Percentiles rank a stretch among this genome's conserved stretches.
Evolutionary conservation across 2,113 vertebrate species (phyloP).

Genomic region (Meriones unguiculatus): DNA sequence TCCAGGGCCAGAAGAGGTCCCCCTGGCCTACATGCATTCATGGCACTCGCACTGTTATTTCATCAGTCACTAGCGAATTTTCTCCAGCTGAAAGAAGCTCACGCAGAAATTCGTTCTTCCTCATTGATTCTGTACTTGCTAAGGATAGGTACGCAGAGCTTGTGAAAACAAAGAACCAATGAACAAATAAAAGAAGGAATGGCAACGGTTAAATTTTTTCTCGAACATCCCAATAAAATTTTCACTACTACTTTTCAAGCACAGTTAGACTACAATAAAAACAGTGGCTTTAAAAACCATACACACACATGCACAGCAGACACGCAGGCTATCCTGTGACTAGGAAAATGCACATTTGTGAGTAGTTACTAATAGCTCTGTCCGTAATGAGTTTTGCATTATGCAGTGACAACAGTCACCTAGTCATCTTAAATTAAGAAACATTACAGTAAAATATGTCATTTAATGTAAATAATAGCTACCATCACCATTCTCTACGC

Average conservation of each 20-base stretch:
- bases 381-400: constrained; percentile 20
- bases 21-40: neutral
- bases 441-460: constrained; percentile 29
- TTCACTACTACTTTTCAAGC: constrained; percentile 12
- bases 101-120: neutral
- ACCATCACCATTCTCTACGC: constrained; percentile 46
- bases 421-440: constrained; percentile 62
- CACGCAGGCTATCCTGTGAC: neutral
- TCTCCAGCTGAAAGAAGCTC: neutral
- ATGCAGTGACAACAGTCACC: constrained; percentile 50
- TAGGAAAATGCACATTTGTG: constrained; percentile 60
- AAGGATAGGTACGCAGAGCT: neutral
- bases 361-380: constrained; percentile 44
- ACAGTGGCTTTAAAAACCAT: neutral
- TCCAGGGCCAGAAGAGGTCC: neutral
- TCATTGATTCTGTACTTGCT: neutral
- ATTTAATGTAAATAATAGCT: constrained; percentile 50
- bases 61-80: neutral
- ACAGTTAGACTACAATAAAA: constrained; percentile 48
- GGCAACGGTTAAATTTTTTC: neutral
- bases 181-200: neutral
- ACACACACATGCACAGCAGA: constrained; percentile 58
- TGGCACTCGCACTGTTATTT: neutral
- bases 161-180: constrained; percentile 25
- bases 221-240: constrained; percentile 20